Percentiles rank a stretch among this genome's conserved stretches.
phyloP scores from a whole-genome alignment of 2,113 vertebrate species.

The Glareola pratincola region DNA sequence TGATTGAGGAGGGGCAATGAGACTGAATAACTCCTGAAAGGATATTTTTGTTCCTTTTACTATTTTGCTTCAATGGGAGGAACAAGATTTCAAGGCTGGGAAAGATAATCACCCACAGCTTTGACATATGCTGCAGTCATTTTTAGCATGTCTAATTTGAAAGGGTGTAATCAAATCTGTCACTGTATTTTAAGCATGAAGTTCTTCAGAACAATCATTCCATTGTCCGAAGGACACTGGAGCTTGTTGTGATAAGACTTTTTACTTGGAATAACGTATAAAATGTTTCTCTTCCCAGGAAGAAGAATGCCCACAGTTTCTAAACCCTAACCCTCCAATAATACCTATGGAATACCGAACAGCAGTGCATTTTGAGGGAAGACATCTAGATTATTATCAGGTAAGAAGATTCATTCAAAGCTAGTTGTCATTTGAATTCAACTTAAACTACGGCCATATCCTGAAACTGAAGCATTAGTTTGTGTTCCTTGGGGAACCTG shows the following conservation, averaged over 20 bases:
- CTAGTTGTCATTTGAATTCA: neutral
- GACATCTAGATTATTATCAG: slow-evolving; percentile 78
- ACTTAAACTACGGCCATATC: neutral
- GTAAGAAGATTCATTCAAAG: slow-evolving; percentile 54
- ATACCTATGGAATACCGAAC: slow-evolving; percentile 84
- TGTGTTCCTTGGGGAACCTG: neutral
- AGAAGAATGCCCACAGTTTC: slow-evolving; percentile 88
- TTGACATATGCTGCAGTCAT: slow-evolving; percentile 57
- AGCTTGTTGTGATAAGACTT: slow-evolving; percentile 32
- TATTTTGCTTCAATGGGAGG: slow-evolving; percentile 51
- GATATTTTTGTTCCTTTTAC: slow-evolving; percentile 58
- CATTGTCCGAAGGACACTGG: slow-evolving; percentile 33
- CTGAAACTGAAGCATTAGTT: neutral
- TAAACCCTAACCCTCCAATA: slow-evolving; percentile 77
- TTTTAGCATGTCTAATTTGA: slow-evolving; percentile 69
- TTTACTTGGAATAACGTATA: slow-evolving; percentile 4
- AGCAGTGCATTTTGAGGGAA: slow-evolving; percentile 83
- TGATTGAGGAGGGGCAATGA: slow-evolving; percentile 32
- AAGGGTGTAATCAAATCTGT: slow-evolving; percentile 67
- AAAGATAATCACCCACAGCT: slow-evolving; percentile 59
- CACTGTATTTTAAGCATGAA: slow-evolving; percentile 63
- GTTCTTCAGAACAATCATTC: slow-evolving; percentile 49
- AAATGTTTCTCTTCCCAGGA: slow-evolving; percentile 70
- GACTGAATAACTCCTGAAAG: slow-evolving; percentile 49
- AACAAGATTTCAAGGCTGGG: slow-evolving; percentile 34